Conservation (phyloP, 1,140 invertebrate species). For the Macrosteles quadrilineatus region DNA sequence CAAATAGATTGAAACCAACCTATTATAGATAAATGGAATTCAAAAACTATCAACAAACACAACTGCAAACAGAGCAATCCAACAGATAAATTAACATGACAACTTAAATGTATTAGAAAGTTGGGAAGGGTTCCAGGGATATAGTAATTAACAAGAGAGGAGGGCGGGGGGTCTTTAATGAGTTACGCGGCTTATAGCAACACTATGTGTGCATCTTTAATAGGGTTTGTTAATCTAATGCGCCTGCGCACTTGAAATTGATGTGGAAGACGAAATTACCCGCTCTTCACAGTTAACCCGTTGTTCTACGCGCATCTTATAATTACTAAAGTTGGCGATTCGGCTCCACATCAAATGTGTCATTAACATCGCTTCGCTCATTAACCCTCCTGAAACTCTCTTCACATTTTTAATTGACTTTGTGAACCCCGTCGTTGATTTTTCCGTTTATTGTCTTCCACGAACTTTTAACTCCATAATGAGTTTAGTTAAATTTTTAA, state of each 20-base stretch:
- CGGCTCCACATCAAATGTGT: conserved; percentile 6
- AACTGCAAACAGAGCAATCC: too few relatives aligned
- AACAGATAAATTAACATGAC: background rate
- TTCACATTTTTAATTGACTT: conserved; percentile 15
- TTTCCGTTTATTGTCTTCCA: background rate
- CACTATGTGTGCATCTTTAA: conserved; percentile 36
- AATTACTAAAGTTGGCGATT: conserved; percentile 15
- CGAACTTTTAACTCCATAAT: conserved; percentile 6
- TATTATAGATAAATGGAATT: too few relatives aligned
- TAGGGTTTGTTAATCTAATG: conserved; percentile 40
- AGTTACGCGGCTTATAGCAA: conserved; percentile 30
- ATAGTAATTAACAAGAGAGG: conserved; percentile 26
- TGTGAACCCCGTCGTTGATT: background rate
- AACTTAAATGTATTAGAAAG: conserved; percentile 14
- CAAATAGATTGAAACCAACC: too few relatives aligned
- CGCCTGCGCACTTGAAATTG: conserved; percentile 30
- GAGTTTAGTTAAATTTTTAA: background rate
- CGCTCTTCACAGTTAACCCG: background rate
- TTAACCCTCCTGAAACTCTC: background rate
- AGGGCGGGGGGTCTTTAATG: conserved; percentile 36
- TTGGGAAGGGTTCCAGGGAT: conserved; percentile 18
- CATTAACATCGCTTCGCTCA: conserved; percentile 1
- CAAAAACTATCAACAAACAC: too few relatives aligned
- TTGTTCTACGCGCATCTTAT: conserved; percentile 12
- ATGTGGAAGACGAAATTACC: conserved; percentile 31